phyloP scores from a whole-genome alignment of 2,113 vertebrate genomes.

The Larimichthys polyactis region DNA sequence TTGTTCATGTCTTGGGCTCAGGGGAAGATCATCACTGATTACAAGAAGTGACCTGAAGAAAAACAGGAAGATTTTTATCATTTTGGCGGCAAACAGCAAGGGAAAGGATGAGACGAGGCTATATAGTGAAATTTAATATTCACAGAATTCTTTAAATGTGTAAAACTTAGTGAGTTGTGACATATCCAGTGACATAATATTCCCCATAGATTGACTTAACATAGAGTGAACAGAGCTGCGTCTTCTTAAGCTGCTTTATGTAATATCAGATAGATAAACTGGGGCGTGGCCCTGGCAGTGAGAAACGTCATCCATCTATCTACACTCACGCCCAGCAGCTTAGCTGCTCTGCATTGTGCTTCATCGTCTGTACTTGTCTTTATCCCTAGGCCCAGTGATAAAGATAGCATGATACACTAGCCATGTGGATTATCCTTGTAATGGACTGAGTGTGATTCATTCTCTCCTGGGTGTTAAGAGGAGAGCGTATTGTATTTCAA shows the following conservation, averaged over 20 bases:
- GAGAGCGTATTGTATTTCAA: constrained; percentile 51
- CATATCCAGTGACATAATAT: constrained; percentile 51
- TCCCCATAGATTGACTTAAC: constrained; percentile 54
- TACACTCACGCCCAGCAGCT: constrained; percentile 61
- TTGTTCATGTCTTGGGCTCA: constrained; percentile 92
- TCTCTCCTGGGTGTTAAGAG: constrained; percentile 61
- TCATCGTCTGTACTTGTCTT: constrained; percentile 74
- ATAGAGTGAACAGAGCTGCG: constrained; percentile 47
- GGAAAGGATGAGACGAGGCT: neutral
- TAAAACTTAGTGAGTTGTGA: constrained; percentile 34
- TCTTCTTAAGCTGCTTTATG: constrained; percentile 77
- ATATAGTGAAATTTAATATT: constrained; percentile 10
- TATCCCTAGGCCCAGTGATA: constrained; percentile 77
- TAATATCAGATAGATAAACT: constrained; percentile 67
- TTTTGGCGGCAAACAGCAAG: neutral
- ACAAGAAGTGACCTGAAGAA: constrained; percentile 83
- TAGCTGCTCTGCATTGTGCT: constrained; percentile 80
- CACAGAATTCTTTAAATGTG: constrained; percentile 27
- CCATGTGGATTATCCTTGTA: constrained; percentile 77
- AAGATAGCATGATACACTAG: constrained; percentile 81
- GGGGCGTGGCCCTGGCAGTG: constrained; percentile 48
- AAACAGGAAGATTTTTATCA: neutral
- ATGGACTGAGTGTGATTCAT: constrained; percentile 71
- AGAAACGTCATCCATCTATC: constrained; percentile 70
- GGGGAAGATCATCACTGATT: constrained; percentile 82